Evolutionary conservation across 2,113 vertebrate genomes (phyloP).

Genomic region (Myotis lucifugus): DNA sequence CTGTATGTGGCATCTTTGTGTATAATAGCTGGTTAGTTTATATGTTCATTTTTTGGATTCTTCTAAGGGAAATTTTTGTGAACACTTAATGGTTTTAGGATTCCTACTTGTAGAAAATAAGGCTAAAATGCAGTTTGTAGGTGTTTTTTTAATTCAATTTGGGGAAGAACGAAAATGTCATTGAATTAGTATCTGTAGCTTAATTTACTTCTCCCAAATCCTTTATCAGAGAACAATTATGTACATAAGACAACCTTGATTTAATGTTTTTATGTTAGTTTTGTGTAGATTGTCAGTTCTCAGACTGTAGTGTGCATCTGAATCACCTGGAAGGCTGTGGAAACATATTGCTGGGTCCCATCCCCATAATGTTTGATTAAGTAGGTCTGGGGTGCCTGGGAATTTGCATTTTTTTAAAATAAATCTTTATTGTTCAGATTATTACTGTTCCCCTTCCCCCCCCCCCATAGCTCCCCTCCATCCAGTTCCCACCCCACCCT

Average conservation of each 20-base stretch:
- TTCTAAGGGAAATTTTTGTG: constrained; percentile 1
- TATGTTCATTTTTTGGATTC: background rate
- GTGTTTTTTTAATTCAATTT: background rate
- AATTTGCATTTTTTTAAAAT: background rate
- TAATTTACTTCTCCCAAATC: background rate
- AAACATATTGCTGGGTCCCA: background rate
- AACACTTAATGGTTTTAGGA: background rate
- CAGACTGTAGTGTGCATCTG: background rate
- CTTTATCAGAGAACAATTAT: background rate
- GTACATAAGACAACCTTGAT: background rate
- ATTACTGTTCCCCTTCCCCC: too few relatives aligned
- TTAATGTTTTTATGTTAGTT: background rate
- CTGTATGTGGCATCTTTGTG: background rate
- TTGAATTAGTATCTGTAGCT: background rate
- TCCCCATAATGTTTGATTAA: background rate
- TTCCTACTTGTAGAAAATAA: constrained; percentile 1
- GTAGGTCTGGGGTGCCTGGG: background rate
- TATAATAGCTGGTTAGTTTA: background rate
- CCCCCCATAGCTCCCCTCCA: too few relatives aligned
- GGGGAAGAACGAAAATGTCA: background rate
- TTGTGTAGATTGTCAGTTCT: background rate
- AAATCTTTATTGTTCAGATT: too few relatives aligned
- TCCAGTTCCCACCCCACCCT: too few relatives aligned
- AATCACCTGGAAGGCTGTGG: background rate
- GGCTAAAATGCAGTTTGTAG: background rate